These are phyloP conservation scores for Erannis defoliaria DNA, from an alignment of 2,888 invertebrate species.

Conservation along the genomic window DNA sequence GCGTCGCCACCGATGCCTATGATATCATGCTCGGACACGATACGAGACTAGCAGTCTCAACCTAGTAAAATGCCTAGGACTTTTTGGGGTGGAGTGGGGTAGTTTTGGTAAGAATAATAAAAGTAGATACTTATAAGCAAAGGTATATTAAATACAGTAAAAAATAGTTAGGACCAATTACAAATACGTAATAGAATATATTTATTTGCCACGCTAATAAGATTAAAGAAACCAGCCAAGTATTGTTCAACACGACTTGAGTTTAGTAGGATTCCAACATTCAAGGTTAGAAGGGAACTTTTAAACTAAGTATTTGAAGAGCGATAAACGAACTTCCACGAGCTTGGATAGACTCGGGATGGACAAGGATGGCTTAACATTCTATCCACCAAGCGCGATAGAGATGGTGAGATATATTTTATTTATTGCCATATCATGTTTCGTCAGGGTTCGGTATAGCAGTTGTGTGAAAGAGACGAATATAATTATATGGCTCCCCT, in stretches of 20 bases:
- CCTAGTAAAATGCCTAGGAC: not conserved
- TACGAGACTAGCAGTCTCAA: not conserved
- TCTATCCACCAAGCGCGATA: slow-evolving; percentile 41
- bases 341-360: slow-evolving; percentile 61
- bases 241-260: slow-evolving; percentile 52
- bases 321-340: slow-evolving; percentile 74
- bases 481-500: slow-evolving; percentile 59
- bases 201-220: slow-evolving; percentile 21
- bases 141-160: not conserved
- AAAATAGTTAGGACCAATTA: not conserved
- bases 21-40: slow-evolving; percentile 22
- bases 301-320: slow-evolving; percentile 79
- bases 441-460: slow-evolving; percentile 52
- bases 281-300: slow-evolving; percentile 81
- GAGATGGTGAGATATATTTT: slow-evolving; percentile 67
- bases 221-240: slow-evolving; percentile 37
- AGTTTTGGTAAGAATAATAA: not conserved
- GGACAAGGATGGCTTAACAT: slow-evolving; percentile 57
- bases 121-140: too few species aligned
- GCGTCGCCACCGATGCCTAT: slow-evolving; percentile 22
- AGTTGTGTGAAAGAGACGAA: slow-evolving; percentile 65
- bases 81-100: not conserved
- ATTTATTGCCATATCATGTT: slow-evolving; percentile 83
- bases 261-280: slow-evolving; percentile 69
- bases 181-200: not conserved